These are phyloP conservation scores for Protaetia brevitarsis DNA, from an alignment of 1,140 invertebrate species.

Conservation along the genomic window DNA sequence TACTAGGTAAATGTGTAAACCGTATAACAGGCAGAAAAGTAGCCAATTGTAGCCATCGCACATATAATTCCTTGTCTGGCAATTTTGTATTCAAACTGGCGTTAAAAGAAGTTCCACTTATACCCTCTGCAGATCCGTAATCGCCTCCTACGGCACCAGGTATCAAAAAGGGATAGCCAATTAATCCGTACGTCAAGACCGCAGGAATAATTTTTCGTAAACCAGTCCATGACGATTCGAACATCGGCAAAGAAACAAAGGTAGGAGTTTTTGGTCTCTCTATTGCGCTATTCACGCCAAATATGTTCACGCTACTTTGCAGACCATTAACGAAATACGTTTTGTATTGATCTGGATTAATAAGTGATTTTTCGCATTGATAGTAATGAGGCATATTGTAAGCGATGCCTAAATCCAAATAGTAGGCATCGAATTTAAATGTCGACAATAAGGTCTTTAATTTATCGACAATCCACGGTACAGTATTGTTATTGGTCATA, in stretches of 20 bases:
- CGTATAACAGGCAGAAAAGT: constrained; percentile 90
- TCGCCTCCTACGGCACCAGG: constrained; percentile 92
- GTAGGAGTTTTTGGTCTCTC: constrained; percentile 77
- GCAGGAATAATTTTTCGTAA: constrained; percentile 82
- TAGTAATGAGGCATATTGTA: constrained; percentile 85
- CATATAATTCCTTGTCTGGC: constrained; percentile 83
- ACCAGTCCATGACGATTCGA: constrained; percentile 85
- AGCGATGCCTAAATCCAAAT: constrained; percentile 84
- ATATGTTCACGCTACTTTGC: constrained; percentile 62
- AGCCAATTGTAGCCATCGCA: constrained; percentile 92
- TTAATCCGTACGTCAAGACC: constrained; percentile 77
- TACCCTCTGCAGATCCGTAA: constrained; percentile 58
- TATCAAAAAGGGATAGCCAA: constrained; percentile 89
- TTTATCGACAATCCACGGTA: constrained; percentile 77
- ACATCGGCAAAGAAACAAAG: constrained; percentile 82
- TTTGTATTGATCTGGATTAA: constrained; percentile 80
- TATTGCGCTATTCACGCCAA: constrained; percentile 81
- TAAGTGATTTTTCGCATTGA: constrained; percentile 66
- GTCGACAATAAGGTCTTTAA: constrained; percentile 66
- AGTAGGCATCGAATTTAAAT: constrained; percentile 85
- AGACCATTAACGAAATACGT: constrained; percentile 66
- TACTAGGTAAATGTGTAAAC: constrained; percentile 84
- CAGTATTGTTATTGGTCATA: constrained; percentile 74
- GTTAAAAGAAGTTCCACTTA: constrained; percentile 49
- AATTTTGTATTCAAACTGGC: constrained; percentile 57